phyloP scores from a whole-genome alignment of 2,113 vertebrate genomes.

The Myocastor coypus region DNA sequence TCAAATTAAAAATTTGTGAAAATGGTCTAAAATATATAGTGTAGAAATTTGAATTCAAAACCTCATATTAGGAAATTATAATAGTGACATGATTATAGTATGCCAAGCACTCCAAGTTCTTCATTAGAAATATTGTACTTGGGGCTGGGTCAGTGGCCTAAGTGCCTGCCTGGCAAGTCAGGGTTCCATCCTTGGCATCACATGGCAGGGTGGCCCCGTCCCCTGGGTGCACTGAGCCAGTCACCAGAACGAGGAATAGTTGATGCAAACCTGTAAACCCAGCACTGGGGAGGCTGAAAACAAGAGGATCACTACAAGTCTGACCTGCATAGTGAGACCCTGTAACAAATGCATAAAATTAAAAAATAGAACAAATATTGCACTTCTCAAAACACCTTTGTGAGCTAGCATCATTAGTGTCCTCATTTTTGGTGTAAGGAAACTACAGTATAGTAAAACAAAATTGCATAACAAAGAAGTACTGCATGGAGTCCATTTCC shows the following conservation, averaged over 20 bases:
- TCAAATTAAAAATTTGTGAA: constrained; percentile 30
- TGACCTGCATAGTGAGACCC: no score
- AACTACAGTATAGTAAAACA: background rate
- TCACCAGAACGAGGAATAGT: no score
- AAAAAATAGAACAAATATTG: background rate
- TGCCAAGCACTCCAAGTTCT: background rate
- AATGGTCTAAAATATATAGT: background rate
- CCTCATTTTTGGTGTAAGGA: background rate
- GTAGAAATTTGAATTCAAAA: constrained; percentile 35
- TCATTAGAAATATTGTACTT: background rate
- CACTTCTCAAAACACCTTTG: background rate
- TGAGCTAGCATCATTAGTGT: background rate
- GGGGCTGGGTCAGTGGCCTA: no score
- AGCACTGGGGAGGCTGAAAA: no score
- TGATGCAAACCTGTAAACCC: no score
- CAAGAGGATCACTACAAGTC: no score
- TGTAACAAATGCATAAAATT: no score
- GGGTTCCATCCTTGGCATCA: no score
- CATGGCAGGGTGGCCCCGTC: no score
- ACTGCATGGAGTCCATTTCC: background rate
- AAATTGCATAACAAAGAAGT: background rate
- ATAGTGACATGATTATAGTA: background rate
- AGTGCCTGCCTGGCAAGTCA: no score
- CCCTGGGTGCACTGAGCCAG: no score
- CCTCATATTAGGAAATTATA: background rate